Evolutionary conservation across 2,888 invertebrate genomes (phyloP), one percentile per base, ranked within the genome.

Genomic region (Mesoligia furuncula): DNA sequence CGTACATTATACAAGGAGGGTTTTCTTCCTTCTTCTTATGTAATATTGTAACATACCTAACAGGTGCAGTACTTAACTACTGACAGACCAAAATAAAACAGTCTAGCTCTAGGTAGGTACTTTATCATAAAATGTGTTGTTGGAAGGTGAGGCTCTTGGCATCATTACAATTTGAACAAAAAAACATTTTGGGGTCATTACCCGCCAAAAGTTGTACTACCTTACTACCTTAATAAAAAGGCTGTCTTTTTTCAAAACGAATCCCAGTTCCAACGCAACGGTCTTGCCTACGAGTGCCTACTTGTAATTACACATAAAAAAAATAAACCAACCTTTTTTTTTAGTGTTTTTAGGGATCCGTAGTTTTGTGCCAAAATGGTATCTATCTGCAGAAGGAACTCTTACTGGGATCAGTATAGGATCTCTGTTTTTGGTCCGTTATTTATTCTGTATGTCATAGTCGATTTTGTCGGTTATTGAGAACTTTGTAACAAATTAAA

Each of bases 21-120:
- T 71, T 79, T 83, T 83, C 80, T 80, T 87, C 73, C 70, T 73
- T 51, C 64, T 75, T 64, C 42, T 75, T 79, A 59, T 67, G 39
- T 78, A 69, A 79, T 65, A 11, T 42, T 62, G 45, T 67, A 68
- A 62, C 66, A 75, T 36, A n/a, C n/a, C n/a, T 9, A n/a, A 70
- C 31, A 65, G 11, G 13, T 42, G 51, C 17, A 61, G 20, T 36
- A 36, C 36, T 36, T 2, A 48, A 45, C 13, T 64, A 36, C 69
- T 36, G 62, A n/a, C 17, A 27, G 9, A 73, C 61, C 5, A 27
- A 51, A 74, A 74, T 24, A 17, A 69, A 69, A 61, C 59, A 48
- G 7, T 48, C 27, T 54, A 48, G 13, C 48, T 48, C 42, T 42
- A 42, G 39, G 9, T 42, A 20, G 3, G 42, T 31, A 62, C 27